phyloP scores from a whole-genome alignment of 92 coral and sea anemone genomes.

The Scolanthus callimorphus region DNA sequence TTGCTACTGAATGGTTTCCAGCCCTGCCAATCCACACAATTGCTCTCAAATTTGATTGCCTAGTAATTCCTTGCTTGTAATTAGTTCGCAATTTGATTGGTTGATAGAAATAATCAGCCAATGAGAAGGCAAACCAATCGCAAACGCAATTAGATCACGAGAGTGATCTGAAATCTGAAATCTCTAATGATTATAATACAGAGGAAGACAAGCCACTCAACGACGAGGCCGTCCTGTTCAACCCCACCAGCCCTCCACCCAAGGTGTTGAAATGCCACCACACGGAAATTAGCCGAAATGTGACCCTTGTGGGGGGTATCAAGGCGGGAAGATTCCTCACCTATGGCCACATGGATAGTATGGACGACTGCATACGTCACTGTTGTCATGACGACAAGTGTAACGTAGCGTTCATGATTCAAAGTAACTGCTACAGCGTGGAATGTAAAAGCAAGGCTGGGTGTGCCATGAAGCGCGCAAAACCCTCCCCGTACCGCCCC shows the following conservation, averaged over 20 bases:
- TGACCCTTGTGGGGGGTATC: conserved; percentile 82
- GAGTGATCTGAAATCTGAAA: too few relatives aligned
- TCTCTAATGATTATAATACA: background rate
- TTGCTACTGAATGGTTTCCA: too few relatives aligned
- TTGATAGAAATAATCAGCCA: too few relatives aligned
- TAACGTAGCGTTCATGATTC: conserved; percentile 89
- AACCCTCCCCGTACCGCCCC: conserved; percentile 72
- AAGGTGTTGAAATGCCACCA: conserved; percentile 57
- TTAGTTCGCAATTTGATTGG: too few relatives aligned
- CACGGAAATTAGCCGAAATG: conserved; percentile 72
- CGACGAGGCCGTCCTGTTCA: conserved; percentile 9
- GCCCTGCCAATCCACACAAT: too few relatives aligned
- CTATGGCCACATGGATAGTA: conserved; percentile 61
- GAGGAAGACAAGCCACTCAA: background rate
- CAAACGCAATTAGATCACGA: too few relatives aligned
- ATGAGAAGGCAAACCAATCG: too few relatives aligned
- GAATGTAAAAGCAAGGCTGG: conserved; percentile 65
- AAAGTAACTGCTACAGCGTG: conserved; percentile 81
- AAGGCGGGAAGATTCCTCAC: conserved; percentile 90
- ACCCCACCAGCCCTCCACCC: conserved; percentile 19
- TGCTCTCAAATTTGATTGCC: too few relatives aligned
- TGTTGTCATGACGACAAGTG: conserved; percentile 93
- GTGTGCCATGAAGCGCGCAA: conserved; percentile 84
- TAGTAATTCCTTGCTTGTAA: too few relatives aligned
- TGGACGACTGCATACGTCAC: conserved; percentile 80